Conservation (phyloP, 1,140 invertebrate species). For the Meloidogyne hapla region DNA sequence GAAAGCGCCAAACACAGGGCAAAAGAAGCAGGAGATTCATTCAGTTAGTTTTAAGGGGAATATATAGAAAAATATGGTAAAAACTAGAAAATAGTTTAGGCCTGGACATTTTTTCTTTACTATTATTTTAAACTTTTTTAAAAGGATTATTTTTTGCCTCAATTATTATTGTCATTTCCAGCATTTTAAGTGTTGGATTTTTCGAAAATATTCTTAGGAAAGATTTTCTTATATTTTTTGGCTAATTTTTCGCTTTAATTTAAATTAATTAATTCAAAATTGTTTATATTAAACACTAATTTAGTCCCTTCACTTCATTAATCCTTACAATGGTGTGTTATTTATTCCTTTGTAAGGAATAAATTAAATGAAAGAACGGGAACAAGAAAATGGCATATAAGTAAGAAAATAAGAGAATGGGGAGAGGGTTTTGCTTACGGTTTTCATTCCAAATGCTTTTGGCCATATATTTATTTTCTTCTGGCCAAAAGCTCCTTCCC, state of each 20-base stretch:
- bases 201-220: no score
- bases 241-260: no score
- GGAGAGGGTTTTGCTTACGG: constrained; percentile 1
- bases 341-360: constrained; percentile 15
- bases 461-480: background rate
- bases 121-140: no score
- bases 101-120: no score
- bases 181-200: no score
- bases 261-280: no score
- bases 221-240: no score
- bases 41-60: constrained; percentile 16
- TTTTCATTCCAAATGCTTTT: background rate
- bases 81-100: no score
- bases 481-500: background rate
- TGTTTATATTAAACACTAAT: no score
- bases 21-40: constrained; percentile 16
- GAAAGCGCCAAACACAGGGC: background rate
- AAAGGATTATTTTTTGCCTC: no score
- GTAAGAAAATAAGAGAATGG: background rate
- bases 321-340: background rate
- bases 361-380: constrained; percentile 13
- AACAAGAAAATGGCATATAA: constrained; percentile 7
- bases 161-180: no score
- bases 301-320: background rate
- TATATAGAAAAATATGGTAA: no score